A percentile compares a stretch with the other conserved stretches of the same genome.
phyloP scores from a whole-genome alignment of 2,888 invertebrate genomes.

The Drosophila monieri region DNA sequence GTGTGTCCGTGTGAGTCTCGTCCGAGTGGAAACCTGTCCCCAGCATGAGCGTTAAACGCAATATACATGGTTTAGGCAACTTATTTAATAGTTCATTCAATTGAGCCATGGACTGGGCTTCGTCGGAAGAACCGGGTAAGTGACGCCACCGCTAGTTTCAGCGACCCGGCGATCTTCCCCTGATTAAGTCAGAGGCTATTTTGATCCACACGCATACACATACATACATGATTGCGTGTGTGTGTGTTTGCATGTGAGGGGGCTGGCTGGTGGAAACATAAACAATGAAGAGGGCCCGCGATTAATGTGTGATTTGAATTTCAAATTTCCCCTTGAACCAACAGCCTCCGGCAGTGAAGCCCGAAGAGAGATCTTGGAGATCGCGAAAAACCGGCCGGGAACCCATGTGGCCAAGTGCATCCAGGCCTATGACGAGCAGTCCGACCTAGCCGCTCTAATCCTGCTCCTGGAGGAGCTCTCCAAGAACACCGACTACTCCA shows the following conservation, averaged over 20 bases:
- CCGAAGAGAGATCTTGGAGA: constrained; percentile 51
- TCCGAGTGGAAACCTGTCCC: constrained; percentile 15
- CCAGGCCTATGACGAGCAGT: constrained; percentile 62
- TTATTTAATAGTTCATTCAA: background rate
- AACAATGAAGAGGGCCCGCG: constrained; percentile 15
- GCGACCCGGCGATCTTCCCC: constrained; percentile 27
- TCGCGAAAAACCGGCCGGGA: constrained; percentile 72
- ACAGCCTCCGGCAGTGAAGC: constrained; percentile 14
- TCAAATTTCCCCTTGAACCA: constrained; percentile 23
- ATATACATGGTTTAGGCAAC: constrained; percentile 1
- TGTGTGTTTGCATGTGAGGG: background rate
- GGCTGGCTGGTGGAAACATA: constrained; percentile 14
- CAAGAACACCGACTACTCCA: constrained; percentile 77
- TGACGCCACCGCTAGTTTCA: background rate
- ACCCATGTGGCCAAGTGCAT: constrained; percentile 77
- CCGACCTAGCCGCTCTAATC: constrained; percentile 66
- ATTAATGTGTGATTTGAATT: constrained; percentile 26
- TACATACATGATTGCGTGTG: too few species aligned
- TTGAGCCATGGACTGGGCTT: constrained; percentile 27
- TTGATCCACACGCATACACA: constrained; percentile 13
- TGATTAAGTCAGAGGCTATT: constrained; percentile 71
- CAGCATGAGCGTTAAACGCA: constrained; percentile 17
- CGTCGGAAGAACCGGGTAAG: constrained; percentile 26
- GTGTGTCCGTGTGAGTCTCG: constrained; percentile 9
- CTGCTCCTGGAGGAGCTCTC: constrained; percentile 78